phyloP scores from a whole-genome alignment of 2,113 vertebrate species.

The Oxygymnocypris stewartii region DNA sequence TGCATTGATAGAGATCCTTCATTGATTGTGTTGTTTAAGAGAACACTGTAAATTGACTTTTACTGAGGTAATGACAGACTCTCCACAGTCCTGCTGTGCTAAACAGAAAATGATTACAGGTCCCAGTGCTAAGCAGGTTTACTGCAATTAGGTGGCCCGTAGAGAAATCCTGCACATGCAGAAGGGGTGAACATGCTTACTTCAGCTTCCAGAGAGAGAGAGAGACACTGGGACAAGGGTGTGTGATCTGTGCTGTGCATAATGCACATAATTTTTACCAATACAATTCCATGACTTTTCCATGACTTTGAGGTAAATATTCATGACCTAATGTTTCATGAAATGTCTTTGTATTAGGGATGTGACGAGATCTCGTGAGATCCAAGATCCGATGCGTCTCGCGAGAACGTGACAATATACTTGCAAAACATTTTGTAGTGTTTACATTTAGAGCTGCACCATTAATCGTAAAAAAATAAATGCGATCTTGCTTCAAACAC shows the following conservation, averaged over 20 bases:
- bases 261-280: too few species aligned
- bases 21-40: constrained; percentile 43
- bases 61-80: constrained; percentile 47
- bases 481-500: too few species aligned
- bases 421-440: too few species aligned
- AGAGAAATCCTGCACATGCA: constrained; percentile 38
- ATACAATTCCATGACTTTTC: too few species aligned
- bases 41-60: constrained; percentile 50
- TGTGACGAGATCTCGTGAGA: too few species aligned
- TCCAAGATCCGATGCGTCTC: too few species aligned
- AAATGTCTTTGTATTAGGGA: too few species aligned
- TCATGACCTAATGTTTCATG: too few species aligned
- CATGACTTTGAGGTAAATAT: too few species aligned
- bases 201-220: constrained; percentile 19
- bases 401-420: too few species aligned
- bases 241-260: background rate
- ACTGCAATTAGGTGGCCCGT: constrained; percentile 45
- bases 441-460: too few species aligned
- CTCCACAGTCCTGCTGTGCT: constrained; percentile 40
- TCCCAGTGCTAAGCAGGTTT: constrained; percentile 45
- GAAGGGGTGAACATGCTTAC: constrained; percentile 36
- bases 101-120: constrained; percentile 55
- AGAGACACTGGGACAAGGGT: background rate
- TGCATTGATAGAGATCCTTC: constrained; percentile 30
- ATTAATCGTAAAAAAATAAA: too few species aligned